These are phyloP conservation scores for Addax nasomaculatus DNA, from an alignment of 2,113 vertebrate genomes.

Conservation along the genomic window DNA sequence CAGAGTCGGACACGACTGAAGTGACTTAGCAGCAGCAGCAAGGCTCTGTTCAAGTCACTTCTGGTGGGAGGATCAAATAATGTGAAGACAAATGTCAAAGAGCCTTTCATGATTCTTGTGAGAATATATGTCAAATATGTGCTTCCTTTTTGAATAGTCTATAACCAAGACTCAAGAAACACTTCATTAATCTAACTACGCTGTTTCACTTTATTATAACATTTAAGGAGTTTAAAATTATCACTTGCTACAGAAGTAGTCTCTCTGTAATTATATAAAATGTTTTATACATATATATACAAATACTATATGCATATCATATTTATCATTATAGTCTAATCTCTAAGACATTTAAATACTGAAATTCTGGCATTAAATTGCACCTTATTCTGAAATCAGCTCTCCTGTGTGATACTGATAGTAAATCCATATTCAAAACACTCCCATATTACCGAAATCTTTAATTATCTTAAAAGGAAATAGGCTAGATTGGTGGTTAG, in stretches of 20 bases:
- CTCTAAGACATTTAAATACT: slow-evolving; percentile 46
- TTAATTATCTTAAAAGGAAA: neutral
- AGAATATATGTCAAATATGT: neutral
- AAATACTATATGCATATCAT: neutral
- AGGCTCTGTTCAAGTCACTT: neutral
- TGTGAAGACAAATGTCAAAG: neutral
- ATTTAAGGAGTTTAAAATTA: slow-evolving; percentile 45
- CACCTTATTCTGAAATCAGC: neutral
- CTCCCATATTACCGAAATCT: neutral
- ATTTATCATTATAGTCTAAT: slow-evolving; percentile 26
- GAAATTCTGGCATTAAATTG: slow-evolving; percentile 53
- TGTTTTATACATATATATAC: slow-evolving; percentile 8
- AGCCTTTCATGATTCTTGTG: neutral
- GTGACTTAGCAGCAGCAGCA: neutral
- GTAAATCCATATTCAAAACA: slow-evolving; percentile 25
- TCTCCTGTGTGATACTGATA: neutral
- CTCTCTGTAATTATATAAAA: slow-evolving; percentile 23
- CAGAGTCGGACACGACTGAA: too few relatives aligned
- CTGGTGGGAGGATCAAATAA: neutral
- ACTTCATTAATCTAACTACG: neutral
- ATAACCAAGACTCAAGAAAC: slow-evolving; percentile 7
- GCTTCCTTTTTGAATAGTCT: neutral
- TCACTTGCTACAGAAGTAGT: neutral
- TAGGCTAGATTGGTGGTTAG: neutral
- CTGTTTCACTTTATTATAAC: neutral